Percentiles rank a stretch among this genome's conserved stretches.
These are phyloP conservation scores for Scolopax mira DNA, from an alignment of 2,113 vertebrate genomes.

Conservation along the genomic window DNA sequence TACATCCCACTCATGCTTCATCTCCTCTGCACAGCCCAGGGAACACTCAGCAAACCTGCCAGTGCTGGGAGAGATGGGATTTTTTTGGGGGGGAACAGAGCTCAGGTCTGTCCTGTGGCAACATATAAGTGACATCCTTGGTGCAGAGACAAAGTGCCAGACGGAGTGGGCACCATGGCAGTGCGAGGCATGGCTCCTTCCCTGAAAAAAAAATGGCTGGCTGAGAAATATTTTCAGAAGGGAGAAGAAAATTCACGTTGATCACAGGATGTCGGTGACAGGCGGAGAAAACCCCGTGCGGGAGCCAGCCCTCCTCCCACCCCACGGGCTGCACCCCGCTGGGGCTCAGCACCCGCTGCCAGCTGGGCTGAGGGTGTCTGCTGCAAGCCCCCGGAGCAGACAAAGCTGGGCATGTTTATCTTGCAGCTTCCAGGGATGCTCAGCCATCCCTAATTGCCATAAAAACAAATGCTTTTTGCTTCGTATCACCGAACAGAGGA, in stretches of 20 bases:
- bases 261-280: background rate
- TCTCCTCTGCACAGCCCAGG: background rate
- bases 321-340: background rate
- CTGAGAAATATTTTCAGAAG: background rate
- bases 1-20: fast-evolving
- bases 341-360: background rate
- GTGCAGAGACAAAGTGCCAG: background rate
- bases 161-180: background rate
- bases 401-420: background rate
- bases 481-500: slow-evolving; percentile 24
- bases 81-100: background rate
- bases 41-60: background rate
- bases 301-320: background rate
- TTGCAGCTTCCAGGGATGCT: slow-evolving; percentile 33
- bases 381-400: background rate
- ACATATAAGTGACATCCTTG: background rate
- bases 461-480: slow-evolving; percentile 53
- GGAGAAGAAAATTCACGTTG: background rate
- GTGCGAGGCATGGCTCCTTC: background rate
- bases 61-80: background rate
- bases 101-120: background rate
- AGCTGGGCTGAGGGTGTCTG: background rate
- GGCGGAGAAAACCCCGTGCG: background rate
- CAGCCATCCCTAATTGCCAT: slow-evolving; percentile 49
- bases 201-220: background rate